These are phyloP conservation scores for Aphelenchoides besseyi DNA, from an alignment of 1,140 invertebrate species.

Conservation along the genomic window DNA sequence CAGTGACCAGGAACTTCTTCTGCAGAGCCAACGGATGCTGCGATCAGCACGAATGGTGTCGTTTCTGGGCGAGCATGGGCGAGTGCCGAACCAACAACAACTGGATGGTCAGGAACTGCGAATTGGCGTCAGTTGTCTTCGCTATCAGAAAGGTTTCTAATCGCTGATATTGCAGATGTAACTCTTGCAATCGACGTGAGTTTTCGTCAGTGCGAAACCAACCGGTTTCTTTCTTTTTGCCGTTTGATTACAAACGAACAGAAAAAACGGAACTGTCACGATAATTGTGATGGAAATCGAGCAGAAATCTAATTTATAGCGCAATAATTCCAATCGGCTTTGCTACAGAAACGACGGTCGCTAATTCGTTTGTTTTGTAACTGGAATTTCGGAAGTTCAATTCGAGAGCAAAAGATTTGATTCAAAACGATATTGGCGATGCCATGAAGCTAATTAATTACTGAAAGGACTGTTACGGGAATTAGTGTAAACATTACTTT, in stretches of 20 bases:
- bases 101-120: constrained; percentile 59
- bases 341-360: background rate
- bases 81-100: constrained; percentile 56
- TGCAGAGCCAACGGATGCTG: constrained; percentile 61
- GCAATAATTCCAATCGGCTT: background rate
- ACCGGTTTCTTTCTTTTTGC: constrained; percentile 3
- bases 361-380: background rate
- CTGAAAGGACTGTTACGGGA: background rate
- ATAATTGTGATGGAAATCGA: too few species aligned
- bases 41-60: constrained; percentile 62
- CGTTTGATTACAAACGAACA: background rate
- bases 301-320: too few species aligned
- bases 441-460: background rate
- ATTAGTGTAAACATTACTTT: background rate
- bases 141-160: background rate
- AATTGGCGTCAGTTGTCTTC: constrained; percentile 47
- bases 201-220: constrained; percentile 7
- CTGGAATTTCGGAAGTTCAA: background rate
- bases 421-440: background rate
- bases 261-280: background rate
- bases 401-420: background rate
- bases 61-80: constrained; percentile 61
- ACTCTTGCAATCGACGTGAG: constrained; percentile 44
- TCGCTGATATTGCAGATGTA: constrained; percentile 11
- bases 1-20: constrained; percentile 57